These are phyloP conservation scores for Ara ararauna DNA, from an alignment of 2,797 vertebrate genomes.

Conservation along the genomic window DNA sequence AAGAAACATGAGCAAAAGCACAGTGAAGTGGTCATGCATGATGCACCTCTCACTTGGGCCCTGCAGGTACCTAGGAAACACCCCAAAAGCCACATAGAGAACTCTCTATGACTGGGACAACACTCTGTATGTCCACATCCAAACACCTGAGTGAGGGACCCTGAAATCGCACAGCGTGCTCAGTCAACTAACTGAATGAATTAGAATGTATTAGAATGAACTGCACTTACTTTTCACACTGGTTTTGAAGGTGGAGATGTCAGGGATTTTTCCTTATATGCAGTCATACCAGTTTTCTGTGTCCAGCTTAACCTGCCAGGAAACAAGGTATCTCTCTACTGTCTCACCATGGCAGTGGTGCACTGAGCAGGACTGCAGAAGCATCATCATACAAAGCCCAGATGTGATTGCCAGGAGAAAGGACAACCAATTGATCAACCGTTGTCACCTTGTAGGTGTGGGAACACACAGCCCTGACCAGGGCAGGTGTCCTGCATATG, in stretches of 20 bases:
- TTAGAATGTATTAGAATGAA: neutral
- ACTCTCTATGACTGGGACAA: neutral
- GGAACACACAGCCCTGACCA: rapidly evolving
- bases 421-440: neutral
- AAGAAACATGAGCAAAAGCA: rapidly evolving
- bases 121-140: no score
- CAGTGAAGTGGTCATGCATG: neutral
- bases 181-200: neutral
- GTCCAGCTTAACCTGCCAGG: neutral
- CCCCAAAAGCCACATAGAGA: rapidly evolving
- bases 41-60: neutral
- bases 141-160: neutral
- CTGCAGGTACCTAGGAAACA: neutral
- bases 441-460: neutral
- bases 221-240: neutral
- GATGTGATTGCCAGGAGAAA: neutral
- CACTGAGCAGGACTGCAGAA: neutral
- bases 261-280: neutral
- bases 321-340: neutral
- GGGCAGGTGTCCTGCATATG: neutral
- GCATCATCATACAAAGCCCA: neutral
- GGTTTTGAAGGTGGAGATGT: neutral
- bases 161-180: neutral
- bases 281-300: neutral
- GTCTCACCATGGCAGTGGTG: neutral